A percentile compares a stretch with the other conserved stretches of the same genome.
These are phyloP conservation scores for Dinomys branickii DNA, from an alignment of 2,113 vertebrate genomes.

Conservation along the genomic window DNA sequence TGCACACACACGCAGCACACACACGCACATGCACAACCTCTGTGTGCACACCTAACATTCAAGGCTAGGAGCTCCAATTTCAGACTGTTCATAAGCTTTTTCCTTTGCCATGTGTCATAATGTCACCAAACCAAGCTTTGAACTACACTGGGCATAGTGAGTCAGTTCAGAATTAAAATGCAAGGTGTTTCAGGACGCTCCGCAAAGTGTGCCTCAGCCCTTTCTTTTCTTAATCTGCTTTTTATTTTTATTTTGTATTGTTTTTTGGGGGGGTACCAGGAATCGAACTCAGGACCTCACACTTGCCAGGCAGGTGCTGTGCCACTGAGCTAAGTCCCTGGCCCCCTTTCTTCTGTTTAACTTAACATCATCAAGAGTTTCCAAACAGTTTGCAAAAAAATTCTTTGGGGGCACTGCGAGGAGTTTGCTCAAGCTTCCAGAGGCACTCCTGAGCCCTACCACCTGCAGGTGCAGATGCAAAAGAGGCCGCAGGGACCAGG, in stretches of 20 bases:
- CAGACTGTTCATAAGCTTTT: background rate
- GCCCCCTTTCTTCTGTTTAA: too few relatives aligned
- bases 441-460: background rate
- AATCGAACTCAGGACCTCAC: too few relatives aligned
- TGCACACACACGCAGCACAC: background rate
- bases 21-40: rapidly evolving
- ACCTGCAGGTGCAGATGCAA: rapidly evolving
- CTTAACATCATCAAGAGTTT: background rate
- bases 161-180: background rate
- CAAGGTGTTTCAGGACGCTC: background rate
- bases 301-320: too few relatives aligned
- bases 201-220: rapidly evolving
- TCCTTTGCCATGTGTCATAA: background rate
- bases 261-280: too few relatives aligned
- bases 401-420: background rate
- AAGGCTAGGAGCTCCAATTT: background rate
- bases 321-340: too few relatives aligned
- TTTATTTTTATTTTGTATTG: too few relatives aligned
- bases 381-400: background rate
- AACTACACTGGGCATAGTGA: background rate
- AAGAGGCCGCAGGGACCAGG: rapidly evolving
- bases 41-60: background rate
- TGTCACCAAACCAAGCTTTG: background rate
- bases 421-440: background rate
- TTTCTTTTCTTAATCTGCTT: background rate